These are phyloP conservation scores for Candidula unifasciata DNA, from an alignment of 2,888 invertebrate genomes.

Conservation along the genomic window DNA sequence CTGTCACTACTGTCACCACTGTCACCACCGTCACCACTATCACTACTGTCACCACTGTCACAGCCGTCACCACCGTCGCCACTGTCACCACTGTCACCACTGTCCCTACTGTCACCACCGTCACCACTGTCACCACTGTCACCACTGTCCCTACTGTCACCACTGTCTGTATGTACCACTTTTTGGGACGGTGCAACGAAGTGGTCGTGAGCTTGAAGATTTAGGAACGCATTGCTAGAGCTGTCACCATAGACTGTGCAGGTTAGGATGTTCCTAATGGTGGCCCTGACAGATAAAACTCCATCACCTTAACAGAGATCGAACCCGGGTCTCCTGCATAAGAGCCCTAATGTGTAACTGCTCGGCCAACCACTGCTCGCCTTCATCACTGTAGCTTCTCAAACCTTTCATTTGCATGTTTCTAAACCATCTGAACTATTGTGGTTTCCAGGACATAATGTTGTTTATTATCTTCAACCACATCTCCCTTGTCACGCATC, in stretches of 20 bases:
- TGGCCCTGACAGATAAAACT: not conserved
- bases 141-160: not conserved
- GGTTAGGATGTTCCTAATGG: not conserved
- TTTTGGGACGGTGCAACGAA: no score
- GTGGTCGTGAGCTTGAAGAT: no score
- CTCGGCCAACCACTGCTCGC: constrained; percentile 18
- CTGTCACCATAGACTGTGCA: no score
- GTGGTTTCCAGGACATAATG: no score
- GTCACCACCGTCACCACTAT: constrained; percentile 18
- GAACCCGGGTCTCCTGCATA: no score
- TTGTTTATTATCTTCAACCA: constrained; percentile 18
- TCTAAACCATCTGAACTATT: not conserved
- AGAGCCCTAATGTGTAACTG: constrained; percentile 26
- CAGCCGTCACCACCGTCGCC: constrained; percentile 35
- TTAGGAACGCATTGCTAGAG: no score
- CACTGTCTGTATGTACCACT: no score
- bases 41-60: constrained; percentile 28
- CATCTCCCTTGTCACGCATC: not conserved
- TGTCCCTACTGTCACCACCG: not conserved
- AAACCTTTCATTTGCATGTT: not conserved
- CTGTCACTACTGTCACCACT: constrained; percentile 30
- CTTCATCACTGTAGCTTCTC: constrained; percentile 6
- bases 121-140: constrained; percentile 1
- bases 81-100: constrained; percentile 39
- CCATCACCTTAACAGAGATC: no score